Base-by-base conservation (phyloP, 2,113 vertebrate species). In the Catharus bicknelli region DNA sequence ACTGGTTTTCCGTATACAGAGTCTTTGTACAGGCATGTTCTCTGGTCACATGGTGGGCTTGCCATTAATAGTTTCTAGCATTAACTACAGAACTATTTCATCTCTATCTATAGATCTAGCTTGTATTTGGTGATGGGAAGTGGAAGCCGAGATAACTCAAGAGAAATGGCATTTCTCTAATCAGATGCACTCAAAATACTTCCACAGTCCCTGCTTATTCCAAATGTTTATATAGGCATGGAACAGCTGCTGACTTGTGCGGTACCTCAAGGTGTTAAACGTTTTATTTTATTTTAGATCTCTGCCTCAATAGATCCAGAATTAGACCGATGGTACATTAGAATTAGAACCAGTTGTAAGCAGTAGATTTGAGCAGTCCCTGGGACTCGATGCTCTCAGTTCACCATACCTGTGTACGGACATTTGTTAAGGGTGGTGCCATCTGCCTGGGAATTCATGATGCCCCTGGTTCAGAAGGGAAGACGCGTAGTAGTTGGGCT, bases 51-150 rank as follows among this genome's bases (percentile, higher is more conserved):
- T 95, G 96, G 58, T 90, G 84, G 82, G 68, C 73, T 96, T 96
- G 94, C 97, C 96, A 96, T 97, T 97, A 95, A 96, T 96, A 96
- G 97, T 95, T 95, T 96, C 69, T 62, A 92, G 68, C 81, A 94
- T 95, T 96, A 96, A 89, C 88, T 96, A 74, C 86, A 85, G 78
- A 96, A 91, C 84, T 94, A 95, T 94, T 97, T 94, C 94, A 54
- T 94, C 89, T 93, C 94, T 96, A 95, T 97, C 96, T 96, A 97
- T 97, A 96, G 95, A 96, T 94, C 72, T 93, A 73, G 88, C 78
- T 97, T 96, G 88, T 93, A 83, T 90, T 95, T 95, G 81, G 91
- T 95, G 96, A 94, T 96, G 94, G 93, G 93, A 96, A 97, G 94
- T 94, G 90, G 88, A 91, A 95, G 92, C 95, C 16, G 64, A 80